Base-by-base conservation (phyloP, 1,140 invertebrate genomes). In the Limonius californicus region DNA sequence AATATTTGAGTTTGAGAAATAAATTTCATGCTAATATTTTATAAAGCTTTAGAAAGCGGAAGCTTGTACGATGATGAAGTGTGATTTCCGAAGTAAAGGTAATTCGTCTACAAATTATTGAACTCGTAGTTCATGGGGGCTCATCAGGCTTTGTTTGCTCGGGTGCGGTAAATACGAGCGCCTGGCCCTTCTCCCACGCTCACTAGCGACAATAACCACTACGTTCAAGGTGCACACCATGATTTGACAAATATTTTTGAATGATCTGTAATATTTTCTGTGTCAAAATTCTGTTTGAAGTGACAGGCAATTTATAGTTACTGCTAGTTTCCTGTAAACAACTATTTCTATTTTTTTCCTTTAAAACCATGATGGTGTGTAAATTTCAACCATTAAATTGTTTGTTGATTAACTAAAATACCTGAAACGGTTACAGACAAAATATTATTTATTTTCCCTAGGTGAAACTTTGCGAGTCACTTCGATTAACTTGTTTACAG, bases 21-120 rank as follows among this genome's bases (percentile, higher is more conserved):
- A 27, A 27, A 27, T 27, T 27, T 27, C 9, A 3, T 27, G 23
- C 23, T 27, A 27, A 27, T 27, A 9, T 27, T 27, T 27, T 27
- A 4, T 4, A 27, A 3, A 27, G 19, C 3, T 50, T 19, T 50
- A 19, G 7, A 18, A 50, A 50, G 1, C n/a, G 45, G 2, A 50
- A 50, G 19, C 16, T 21, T 50, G 45, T 50, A 50, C 3, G 45
- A 50, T 50, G 45, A 50, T 50, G 19, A 50, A 50, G 20, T 21
- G 19, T 18, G 19, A 50, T 50, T 50, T 18, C 15, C 45, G 16
- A 39, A 50, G 45, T 50, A 50, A 50, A 50, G 45, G 45, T 50
- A 50, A 50, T 50, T 50, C 45, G 45, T 50, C 45, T 50, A 50
- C 45, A 50, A 50, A 50, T 50, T 50, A 50, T 50, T 50, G 45